Conservation (phyloP, 2,797 vertebrate species). For the Pipistrellus pygmaeus region DNA sequence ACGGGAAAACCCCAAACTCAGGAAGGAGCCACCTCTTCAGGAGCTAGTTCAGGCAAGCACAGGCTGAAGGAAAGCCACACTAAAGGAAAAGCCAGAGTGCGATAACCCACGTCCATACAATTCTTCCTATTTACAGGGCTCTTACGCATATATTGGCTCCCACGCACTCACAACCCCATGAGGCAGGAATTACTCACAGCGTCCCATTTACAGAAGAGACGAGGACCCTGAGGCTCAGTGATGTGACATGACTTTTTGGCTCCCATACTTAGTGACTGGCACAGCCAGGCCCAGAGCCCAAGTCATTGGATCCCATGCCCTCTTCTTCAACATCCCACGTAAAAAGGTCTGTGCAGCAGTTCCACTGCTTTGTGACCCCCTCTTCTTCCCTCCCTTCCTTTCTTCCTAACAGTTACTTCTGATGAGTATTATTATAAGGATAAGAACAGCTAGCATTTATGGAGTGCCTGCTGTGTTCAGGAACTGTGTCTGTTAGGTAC, state of each 20-base stretch:
- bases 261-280: neutral
- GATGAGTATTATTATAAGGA: neutral
- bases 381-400: neutral
- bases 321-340: neutral
- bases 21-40: neutral
- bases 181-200: neutral
- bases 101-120: too few species aligned
- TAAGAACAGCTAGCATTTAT: neutral
- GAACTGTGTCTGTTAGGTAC: neutral
- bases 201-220: neutral
- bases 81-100: neutral
- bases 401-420: neutral
- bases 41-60: neutral
- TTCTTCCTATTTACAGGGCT: neutral
- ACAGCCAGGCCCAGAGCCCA: neutral
- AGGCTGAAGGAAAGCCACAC: neutral
- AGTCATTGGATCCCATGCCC: neutral
- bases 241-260: neutral
- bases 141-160: neutral
- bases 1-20: neutral
- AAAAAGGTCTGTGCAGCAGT: neutral
- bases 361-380: neutral
- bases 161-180: neutral
- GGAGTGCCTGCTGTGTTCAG: neutral
- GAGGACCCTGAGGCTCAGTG: neutral